Percentiles rank a stretch among this genome's conserved stretches.
Evolutionary conservation across 2,888 invertebrate genomes (phyloP).

Genomic region (Gastrophysa polygoni): DNA sequence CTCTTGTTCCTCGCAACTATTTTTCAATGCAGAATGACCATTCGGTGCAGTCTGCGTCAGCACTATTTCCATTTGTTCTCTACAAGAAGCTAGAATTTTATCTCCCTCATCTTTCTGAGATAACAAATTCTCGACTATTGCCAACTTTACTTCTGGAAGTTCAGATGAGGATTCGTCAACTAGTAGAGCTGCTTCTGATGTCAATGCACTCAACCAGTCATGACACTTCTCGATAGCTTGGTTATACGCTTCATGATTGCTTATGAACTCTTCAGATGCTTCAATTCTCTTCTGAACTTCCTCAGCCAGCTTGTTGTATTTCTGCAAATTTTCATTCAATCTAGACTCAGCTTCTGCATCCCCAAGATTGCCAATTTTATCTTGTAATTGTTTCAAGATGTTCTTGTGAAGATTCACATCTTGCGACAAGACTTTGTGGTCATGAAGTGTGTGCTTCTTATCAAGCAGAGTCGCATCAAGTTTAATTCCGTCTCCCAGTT

Average conservation of each 20-base stretch:
- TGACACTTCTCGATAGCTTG: slow-evolving; percentile 82
- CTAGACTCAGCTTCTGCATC: slow-evolving; percentile 81
- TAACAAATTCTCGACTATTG: slow-evolving; percentile 76
- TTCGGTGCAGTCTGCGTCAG: slow-evolving; percentile 76
- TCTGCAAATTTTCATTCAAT: slow-evolving; percentile 73
- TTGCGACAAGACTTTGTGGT: slow-evolving; percentile 79
- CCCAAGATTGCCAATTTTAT: slow-evolving; percentile 78
- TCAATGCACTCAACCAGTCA: slow-evolving; percentile 81
- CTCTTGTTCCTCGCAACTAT: slow-evolving; percentile 76
- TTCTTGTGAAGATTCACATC: slow-evolving; percentile 87
- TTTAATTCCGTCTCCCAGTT: slow-evolving; percentile 73
- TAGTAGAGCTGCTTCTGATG: slow-evolving; percentile 78
- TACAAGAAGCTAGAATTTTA: slow-evolving; percentile 71
- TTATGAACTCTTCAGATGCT: slow-evolving; percentile 72
- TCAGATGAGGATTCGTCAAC: slow-evolving; percentile 81
- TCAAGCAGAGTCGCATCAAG: slow-evolving; percentile 82
- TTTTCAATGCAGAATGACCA: slow-evolving; percentile 76
- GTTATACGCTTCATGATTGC: slow-evolving; percentile 82
- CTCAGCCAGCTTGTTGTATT: slow-evolving; percentile 71
- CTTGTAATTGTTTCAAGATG: slow-evolving; percentile 81
- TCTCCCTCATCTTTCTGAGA: slow-evolving; percentile 77
- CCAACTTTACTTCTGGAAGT: slow-evolving; percentile 75
- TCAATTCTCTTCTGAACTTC: slow-evolving; percentile 71
- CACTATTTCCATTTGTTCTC: slow-evolving; percentile 73
- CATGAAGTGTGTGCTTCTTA: slow-evolving; percentile 86